A percentile compares a stretch with the other conserved stretches of the same genome.
Conservation (phyloP, 1,140 invertebrate genomes). For the Sarcophaga peregrina region DNA sequence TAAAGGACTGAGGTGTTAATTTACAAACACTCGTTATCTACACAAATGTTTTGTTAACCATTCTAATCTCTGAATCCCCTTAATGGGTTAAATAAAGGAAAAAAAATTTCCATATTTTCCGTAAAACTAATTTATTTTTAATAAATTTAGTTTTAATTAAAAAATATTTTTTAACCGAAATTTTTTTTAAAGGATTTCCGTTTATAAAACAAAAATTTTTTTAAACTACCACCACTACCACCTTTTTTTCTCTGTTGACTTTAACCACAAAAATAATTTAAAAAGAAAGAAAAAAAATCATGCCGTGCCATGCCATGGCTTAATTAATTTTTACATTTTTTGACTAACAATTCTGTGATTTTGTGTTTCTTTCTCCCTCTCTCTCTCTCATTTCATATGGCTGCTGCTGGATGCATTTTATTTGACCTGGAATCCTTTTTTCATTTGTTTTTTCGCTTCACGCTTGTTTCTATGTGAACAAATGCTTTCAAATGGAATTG, state of each 20-base stretch:
- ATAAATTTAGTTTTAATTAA: background rate
- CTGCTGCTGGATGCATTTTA: background rate
- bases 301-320: background rate
- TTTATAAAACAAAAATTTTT: constrained; percentile 11
- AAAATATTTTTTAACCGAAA: background rate
- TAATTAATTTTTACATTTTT: constrained; percentile 22
- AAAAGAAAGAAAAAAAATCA: background rate
- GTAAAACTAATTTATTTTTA: no score
- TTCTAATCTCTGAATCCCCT: no score
- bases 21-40: no score
- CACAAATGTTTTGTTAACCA: no score
- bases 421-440: no score
- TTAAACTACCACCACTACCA: background rate
- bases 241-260: background rate
- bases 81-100: no score
- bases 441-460: no score
- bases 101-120: no score
- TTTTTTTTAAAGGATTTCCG: background rate
- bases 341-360: background rate
- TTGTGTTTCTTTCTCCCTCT: background rate
- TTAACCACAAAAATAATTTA: background rate
- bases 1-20: no score
- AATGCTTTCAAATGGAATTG: no score
- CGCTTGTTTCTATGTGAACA: no score
- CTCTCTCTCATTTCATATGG: constrained; percentile 12